These are phyloP conservation scores for Drosophila nasuta DNA, from an alignment of 1,140 invertebrate genomes.

Conservation along the genomic window DNA sequence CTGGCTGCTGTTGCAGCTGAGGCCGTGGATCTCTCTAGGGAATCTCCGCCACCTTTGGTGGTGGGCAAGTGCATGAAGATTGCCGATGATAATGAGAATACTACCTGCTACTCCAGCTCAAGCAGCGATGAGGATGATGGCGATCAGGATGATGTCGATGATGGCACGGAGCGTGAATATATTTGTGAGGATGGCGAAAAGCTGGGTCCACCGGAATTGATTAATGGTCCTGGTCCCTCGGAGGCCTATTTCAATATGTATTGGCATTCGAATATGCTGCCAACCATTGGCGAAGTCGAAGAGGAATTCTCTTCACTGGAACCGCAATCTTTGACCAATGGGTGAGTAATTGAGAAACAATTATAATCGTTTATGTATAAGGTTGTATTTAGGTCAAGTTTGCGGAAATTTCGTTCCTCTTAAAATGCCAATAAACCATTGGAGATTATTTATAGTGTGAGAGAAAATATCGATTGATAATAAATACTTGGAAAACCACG, in stretches of 20 bases:
- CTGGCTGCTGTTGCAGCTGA: conserved; percentile 69
- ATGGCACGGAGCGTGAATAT: conserved; percentile 68
- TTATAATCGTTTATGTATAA: background rate
- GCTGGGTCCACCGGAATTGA: conserved; percentile 80
- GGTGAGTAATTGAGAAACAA: conserved; percentile 56
- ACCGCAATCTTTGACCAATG: conserved; percentile 75
- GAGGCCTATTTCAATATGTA: conserved; percentile 84
- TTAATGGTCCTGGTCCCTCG: conserved; percentile 80
- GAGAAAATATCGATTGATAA: background rate
- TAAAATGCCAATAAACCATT: too few relatives aligned
- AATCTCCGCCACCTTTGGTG: conserved; percentile 69
- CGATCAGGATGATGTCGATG: conserved; percentile 66
- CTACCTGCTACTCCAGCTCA: conserved; percentile 73
- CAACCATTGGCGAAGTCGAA: conserved; percentile 89
- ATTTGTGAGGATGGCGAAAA: conserved; percentile 83
- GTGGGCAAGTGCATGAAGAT: conserved; percentile 81
- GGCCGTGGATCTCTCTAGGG: conserved; percentile 59
- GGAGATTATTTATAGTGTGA: background rate
- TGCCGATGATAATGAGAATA: conserved; percentile 56
- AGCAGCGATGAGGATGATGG: conserved; percentile 78
- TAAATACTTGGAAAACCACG: background rate
- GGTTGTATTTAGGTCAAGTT: background rate
- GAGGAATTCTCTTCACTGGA: conserved; percentile 86
- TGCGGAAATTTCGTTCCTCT: too few relatives aligned
- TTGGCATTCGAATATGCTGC: conserved; percentile 85